phyloP scores from a whole-genome alignment of 1,140 invertebrate species.

The Drosophila virilis region DNA sequence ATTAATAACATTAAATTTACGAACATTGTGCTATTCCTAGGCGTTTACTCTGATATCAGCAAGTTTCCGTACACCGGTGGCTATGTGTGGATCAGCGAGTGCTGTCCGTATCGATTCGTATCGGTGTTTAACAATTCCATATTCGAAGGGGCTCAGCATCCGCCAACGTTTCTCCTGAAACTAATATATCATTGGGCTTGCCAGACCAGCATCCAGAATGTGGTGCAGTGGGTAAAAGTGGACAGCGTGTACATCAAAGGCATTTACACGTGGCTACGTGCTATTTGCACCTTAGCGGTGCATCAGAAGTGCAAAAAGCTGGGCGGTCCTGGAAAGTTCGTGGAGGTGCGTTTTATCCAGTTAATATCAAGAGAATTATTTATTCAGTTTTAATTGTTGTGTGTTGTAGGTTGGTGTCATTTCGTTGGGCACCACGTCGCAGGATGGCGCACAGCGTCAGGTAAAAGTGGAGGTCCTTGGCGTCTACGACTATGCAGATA shows the following conservation, averaged over 20 bases:
- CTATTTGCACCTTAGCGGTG: slow-evolving; percentile 90
- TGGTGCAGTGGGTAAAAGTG: slow-evolving; percentile 94
- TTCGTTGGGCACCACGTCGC: slow-evolving; percentile 93
- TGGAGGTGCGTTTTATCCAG: slow-evolving; percentile 85
- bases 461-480: slow-evolving; percentile 95
- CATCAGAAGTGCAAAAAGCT: slow-evolving; percentile 90
- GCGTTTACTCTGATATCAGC: slow-evolving; percentile 92
- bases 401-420: slow-evolving; percentile 89
- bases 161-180: slow-evolving; percentile 91
- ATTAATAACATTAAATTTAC: background rate
- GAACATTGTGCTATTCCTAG: slow-evolving; percentile 66
- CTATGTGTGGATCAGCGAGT: slow-evolving; percentile 95
- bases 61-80: slow-evolving; percentile 94
- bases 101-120: slow-evolving; percentile 92
- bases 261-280: slow-evolving; percentile 91
- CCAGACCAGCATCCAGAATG: slow-evolving; percentile 94
- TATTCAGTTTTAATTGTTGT: background rate
- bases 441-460: slow-evolving; percentile 92
- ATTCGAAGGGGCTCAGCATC: slow-evolving; percentile 92
- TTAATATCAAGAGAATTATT: background rate
- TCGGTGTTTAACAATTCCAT: slow-evolving; percentile 94
- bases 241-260: slow-evolving; percentile 91
- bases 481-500: slow-evolving; percentile 91
- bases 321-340: slow-evolving; percentile 88
- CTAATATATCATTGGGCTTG: slow-evolving; percentile 95